Evolutionary conservation across 2,888 invertebrate species (phyloP), one percentile per base, ranked within the genome.

Genomic region (Synanthedon andrenaeformis): DNA sequence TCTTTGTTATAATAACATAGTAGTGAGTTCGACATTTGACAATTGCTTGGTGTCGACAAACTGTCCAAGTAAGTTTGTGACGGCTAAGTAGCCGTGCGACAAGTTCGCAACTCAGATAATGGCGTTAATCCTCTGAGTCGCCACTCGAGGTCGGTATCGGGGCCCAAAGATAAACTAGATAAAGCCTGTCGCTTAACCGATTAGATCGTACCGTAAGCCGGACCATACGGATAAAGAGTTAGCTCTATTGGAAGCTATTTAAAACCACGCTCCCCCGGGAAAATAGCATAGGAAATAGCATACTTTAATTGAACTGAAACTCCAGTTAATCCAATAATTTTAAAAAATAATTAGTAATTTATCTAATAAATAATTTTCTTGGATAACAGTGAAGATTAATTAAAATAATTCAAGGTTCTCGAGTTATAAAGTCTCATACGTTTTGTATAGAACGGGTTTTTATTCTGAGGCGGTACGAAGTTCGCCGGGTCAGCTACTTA

Each of bases 21-120:
- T 35, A 45, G 45, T 8, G 45, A 14, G 8, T 45, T 45, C 45
- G 45, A 45, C 13, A 11, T 14, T 45, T 45, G 13, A 45, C 49
- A 49, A 49, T 49, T 49, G 49, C 12, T 23, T 14, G 17, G 53
- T 41, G 57, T 59, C 57, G 57, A 53, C 57, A 59, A 67, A 65
- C 67, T 66, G 63, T 59, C 62, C 61, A 66, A 72, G 63, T 67
- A 64, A 73, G 65, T 62, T 49, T 49, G 19, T 23, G 67, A 60
- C 65, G 65, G 60, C 67, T 67, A 72, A 77, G 73, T 72, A 74
- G 71, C 69, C 65, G 66, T 70, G 67, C 64, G 70, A 69, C 71
- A 74, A 78, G 72, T 76, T 76, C 62, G 64, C 63, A 67, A 70
- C 64, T 58, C 60, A 73, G 78, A 80, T 79, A 79, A 80, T 76